These are phyloP conservation scores for Chrysemys picta DNA, from an alignment of 2,113 vertebrate species.

Conservation along the genomic window DNA sequence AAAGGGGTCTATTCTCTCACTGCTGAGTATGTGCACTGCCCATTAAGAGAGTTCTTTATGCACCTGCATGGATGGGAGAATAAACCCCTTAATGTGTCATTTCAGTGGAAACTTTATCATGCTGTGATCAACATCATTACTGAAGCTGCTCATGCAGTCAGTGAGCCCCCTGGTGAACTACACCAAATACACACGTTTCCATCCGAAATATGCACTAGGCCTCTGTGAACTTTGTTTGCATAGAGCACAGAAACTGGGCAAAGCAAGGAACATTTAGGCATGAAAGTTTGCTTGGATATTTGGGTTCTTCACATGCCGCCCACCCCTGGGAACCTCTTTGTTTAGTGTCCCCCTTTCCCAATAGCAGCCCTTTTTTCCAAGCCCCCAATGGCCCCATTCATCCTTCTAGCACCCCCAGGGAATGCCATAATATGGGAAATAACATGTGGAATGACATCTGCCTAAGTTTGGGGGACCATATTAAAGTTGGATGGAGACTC, in stretches of 20 bases:
- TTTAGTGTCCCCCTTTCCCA: background rate
- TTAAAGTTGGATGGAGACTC: background rate
- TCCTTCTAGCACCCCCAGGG: background rate
- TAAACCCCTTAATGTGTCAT: slow-evolving; percentile 42
- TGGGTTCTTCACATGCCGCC: background rate
- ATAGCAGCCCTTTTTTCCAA: background rate
- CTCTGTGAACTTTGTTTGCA: background rate
- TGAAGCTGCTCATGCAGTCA: slow-evolving; percentile 43
- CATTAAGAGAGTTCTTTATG: slow-evolving; percentile 72
- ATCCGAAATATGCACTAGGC: background rate
- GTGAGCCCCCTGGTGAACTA: slow-evolving; percentile 11
- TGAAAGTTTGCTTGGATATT: background rate
- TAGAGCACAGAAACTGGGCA: slow-evolving; percentile 9
- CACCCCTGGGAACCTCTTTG: background rate
- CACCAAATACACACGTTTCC: background rate
- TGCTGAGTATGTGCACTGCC: slow-evolving; percentile 27
- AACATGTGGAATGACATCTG: background rate
- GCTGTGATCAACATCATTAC: slow-evolving; percentile 55
- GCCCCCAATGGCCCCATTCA: background rate
- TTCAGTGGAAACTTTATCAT: slow-evolving; percentile 43
- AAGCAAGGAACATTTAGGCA: background rate
- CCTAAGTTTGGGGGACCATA: background rate
- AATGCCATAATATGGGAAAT: background rate
- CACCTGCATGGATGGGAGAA: slow-evolving; percentile 47
- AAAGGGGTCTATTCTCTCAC: slow-evolving; percentile 56